Percentiles rank a stretch among this genome's conserved stretches.
Conservation (phyloP, 2,888 invertebrate species). For the Melanotus villosus region DNA sequence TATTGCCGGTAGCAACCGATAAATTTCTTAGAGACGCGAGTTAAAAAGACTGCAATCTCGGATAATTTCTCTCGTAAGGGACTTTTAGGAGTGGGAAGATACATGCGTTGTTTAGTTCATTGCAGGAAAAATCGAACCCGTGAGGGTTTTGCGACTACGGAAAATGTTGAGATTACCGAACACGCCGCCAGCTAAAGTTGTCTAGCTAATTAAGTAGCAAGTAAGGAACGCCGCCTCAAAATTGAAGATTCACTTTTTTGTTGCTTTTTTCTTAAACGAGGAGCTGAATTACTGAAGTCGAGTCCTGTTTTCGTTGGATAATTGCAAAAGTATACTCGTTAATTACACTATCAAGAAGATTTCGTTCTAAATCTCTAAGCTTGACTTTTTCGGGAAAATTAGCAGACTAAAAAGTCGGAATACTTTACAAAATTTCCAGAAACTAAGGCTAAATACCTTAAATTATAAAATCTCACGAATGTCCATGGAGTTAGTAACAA, state of each 20-base stretch:
- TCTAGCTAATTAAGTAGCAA: constrained; percentile 25
- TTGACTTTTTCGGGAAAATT: too few relatives aligned
- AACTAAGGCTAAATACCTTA: too few relatives aligned
- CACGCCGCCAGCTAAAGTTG: constrained; percentile 22
- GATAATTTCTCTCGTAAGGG: constrained; percentile 44
- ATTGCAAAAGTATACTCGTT: neutral
- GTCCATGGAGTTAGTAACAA: too few relatives aligned
- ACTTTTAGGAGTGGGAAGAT: constrained; percentile 29
- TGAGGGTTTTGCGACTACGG: constrained; percentile 22
- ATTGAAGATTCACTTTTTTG: neutral
- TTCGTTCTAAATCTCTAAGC: too few relatives aligned
- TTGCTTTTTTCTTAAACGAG: neutral
- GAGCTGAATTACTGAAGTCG: neutral
- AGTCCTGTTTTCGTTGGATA: neutral
- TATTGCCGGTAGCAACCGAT: constrained; percentile 51
- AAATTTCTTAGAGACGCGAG: constrained; percentile 51
- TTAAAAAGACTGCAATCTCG: constrained; percentile 53
- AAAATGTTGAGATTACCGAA: constrained; percentile 6
- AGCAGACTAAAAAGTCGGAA: too few relatives aligned
- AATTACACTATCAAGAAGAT: too few relatives aligned
- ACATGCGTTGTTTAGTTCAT: constrained; percentile 37
- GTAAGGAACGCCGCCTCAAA: constrained; percentile 20
- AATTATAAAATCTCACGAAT: too few relatives aligned
- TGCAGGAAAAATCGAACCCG: constrained; percentile 46
- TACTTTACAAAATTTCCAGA: too few relatives aligned